A percentile compares a stretch with the other conserved stretches of the same genome.
phyloP scores from a whole-genome alignment of 2,888 invertebrate genomes.

The Apomyelois bistriatella region DNA sequence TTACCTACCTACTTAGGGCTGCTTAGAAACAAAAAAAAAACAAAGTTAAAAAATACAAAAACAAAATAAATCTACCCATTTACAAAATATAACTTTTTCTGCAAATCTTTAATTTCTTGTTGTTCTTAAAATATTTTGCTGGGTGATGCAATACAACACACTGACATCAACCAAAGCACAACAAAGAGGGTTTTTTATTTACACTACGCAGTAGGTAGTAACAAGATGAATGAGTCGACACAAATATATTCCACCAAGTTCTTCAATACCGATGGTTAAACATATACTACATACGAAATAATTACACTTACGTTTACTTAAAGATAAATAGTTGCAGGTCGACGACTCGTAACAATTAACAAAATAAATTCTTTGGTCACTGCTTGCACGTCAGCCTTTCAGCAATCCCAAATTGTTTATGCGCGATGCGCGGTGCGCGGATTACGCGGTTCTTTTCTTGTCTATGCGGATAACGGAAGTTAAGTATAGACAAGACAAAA shows the following conservation, averaged over 20 bases:
- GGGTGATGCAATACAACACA: too few relatives aligned
- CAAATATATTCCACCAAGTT: neutral
- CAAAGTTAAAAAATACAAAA: too few relatives aligned
- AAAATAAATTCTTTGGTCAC: neutral
- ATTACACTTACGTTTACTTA: neutral
- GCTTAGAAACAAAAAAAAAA: too few relatives aligned
- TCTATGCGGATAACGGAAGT: too few relatives aligned
- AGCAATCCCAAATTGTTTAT: conserved; percentile 19
- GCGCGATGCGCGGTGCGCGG: conserved; percentile 11
- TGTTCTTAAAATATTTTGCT: too few relatives aligned
- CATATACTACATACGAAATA: neutral
- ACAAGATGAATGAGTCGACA: neutral
- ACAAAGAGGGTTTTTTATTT: neutral
- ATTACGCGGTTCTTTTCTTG: too few relatives aligned
- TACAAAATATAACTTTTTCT: too few relatives aligned
- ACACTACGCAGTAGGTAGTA: neutral
- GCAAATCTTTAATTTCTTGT: too few relatives aligned
- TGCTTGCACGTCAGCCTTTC: neutral
- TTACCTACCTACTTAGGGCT: too few relatives aligned
- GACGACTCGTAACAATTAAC: conserved; percentile 16
- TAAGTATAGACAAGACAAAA: too few relatives aligned
- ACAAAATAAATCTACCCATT: too few relatives aligned
- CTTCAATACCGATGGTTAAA: too few relatives aligned
- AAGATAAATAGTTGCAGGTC: neutral
- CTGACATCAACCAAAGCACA: neutral